phyloP scores from a whole-genome alignment of 2,113 vertebrate species.

The Bufo gargarizans region DNA sequence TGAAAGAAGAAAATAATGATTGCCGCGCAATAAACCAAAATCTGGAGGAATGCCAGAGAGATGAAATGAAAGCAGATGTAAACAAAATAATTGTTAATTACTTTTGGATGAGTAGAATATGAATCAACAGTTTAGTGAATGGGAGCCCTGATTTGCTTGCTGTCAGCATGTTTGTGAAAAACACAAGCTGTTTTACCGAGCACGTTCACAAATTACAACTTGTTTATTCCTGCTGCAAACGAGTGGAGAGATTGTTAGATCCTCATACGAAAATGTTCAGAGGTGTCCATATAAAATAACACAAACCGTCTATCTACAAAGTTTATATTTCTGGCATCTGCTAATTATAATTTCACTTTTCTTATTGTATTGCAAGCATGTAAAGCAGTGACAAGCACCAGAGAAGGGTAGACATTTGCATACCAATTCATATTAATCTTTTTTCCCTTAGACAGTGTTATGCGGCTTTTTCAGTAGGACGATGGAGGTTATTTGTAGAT shows the following conservation, averaged over 20 bases:
- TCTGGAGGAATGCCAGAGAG: slow-evolving; percentile 39
- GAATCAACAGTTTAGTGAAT: slow-evolving; percentile 59
- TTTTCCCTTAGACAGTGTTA: not conserved
- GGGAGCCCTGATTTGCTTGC: slow-evolving; percentile 51
- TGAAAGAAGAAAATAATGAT: slow-evolving; percentile 43
- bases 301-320: not conserved
- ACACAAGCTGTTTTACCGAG: slow-evolving; percentile 57
- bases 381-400: no score
- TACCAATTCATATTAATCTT: not conserved
- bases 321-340: slow-evolving; percentile 5
- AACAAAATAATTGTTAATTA: slow-evolving; percentile 59
- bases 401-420: not conserved
- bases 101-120: slow-evolving; percentile 59
- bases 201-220: slow-evolving; percentile 58
- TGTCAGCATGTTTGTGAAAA: slow-evolving; percentile 58
- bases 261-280: not conserved
- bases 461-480: not conserved
- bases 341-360: slow-evolving; percentile 11
- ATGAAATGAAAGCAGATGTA: slow-evolving; percentile 57
- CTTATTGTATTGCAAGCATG: not conserved
- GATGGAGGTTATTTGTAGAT: not conserved
- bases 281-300: slow-evolving; percentile 1
- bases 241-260: slow-evolving; percentile 40
- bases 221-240: slow-evolving; percentile 55
- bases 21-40: slow-evolving; percentile 32